Evolutionary conservation across 2,888 invertebrate genomes (phyloP).

Genomic region (Anagyrus pseudococci): DNA sequence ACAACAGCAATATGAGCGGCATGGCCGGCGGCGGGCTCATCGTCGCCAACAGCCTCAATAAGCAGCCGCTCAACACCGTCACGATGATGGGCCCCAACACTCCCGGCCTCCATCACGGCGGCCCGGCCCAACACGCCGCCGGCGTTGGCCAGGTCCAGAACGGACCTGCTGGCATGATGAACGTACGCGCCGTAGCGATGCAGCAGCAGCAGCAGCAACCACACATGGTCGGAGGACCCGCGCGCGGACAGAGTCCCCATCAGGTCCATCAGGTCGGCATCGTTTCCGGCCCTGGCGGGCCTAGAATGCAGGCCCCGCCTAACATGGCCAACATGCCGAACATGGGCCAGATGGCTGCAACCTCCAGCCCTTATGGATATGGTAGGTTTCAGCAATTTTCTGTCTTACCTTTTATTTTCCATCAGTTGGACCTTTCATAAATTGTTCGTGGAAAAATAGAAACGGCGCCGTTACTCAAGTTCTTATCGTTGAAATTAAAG

Average conservation of each 20-base stretch:
- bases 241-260: conserved; percentile 61
- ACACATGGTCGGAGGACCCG: conserved; percentile 55
- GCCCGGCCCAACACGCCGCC: conserved; percentile 44
- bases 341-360: conserved; percentile 59
- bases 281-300: conserved; percentile 66
- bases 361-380: conserved; percentile 60
- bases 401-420: not conserved
- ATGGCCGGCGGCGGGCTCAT: conserved; percentile 79
- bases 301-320: conserved; percentile 70
- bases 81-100: conserved; percentile 67
- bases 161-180: conserved; percentile 75
- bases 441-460: too few relatives aligned
- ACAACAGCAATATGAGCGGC: conserved; percentile 58
- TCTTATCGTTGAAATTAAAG: not conserved
- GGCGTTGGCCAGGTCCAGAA: conserved; percentile 70
- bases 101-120: conserved; percentile 57
- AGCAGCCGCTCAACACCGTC: conserved; percentile 68
- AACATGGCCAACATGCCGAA: conserved; percentile 62
- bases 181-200: conserved; percentile 62
- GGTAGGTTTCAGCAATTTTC: conserved; percentile 42
- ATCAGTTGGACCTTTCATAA: not conserved
- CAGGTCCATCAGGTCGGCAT: conserved; percentile 61
- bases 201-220: conserved; percentile 61
- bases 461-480: not conserved
- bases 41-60: conserved; percentile 77